phyloP scores from a whole-genome alignment of 2,888 invertebrate genomes.

The Leptinotarsa juncta region DNA sequence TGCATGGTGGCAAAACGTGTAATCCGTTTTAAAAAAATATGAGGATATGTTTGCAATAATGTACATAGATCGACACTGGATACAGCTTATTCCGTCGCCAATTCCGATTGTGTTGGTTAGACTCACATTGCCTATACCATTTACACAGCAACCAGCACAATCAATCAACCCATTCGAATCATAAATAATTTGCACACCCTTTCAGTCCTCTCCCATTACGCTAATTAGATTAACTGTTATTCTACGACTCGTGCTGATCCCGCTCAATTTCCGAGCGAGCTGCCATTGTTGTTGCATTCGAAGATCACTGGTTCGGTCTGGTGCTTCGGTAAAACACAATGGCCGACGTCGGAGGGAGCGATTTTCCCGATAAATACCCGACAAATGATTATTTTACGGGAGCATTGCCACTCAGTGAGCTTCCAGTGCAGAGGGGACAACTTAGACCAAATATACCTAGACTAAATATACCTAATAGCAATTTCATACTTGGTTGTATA shows the following conservation, averaged over 20 bases:
- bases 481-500: too few relatives aligned
- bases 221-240: constrained; percentile 59
- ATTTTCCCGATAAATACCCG: not conserved
- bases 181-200: constrained; percentile 60
- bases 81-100: not conserved
- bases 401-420: not conserved
- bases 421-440: not conserved
- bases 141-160: constrained; percentile 46
- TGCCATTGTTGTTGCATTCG: constrained; percentile 21
- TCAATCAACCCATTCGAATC: constrained; percentile 55
- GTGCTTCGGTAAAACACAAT: constrained; percentile 11
- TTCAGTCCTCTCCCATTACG: constrained; percentile 56
- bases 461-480: not conserved
- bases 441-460: not conserved
- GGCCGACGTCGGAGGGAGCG: not conserved
- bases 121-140: constrained; percentile 1
- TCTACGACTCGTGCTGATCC: constrained; percentile 49
- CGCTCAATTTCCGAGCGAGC: constrained; percentile 37
- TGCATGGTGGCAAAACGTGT: too few relatives aligned
- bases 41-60: too few relatives aligned
- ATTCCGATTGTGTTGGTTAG: not conserved
- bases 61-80: too few relatives aligned
- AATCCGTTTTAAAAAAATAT: too few relatives aligned
- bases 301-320: constrained; percentile 12
- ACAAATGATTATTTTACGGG: not conserved